phyloP scores from a whole-genome alignment of 2,797 vertebrate species.

The Rhodeus uyekii region DNA sequence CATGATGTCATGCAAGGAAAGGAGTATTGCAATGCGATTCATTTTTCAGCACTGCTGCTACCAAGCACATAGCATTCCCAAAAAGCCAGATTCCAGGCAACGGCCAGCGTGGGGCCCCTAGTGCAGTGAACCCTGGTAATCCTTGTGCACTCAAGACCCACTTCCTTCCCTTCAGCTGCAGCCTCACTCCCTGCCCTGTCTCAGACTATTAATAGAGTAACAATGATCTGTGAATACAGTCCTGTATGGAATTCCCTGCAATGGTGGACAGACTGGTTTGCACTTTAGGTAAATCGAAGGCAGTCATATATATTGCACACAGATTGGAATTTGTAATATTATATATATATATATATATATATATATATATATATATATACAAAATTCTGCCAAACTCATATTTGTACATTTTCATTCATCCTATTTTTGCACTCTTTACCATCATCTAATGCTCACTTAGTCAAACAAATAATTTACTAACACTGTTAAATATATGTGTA shows the following conservation, averaged over 20 bases:
- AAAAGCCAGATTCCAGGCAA: slow-evolving; percentile 19
- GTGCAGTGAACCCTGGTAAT: slow-evolving; percentile 66
- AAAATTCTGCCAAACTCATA: too few species aligned
- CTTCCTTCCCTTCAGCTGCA: slow-evolving; percentile 82
- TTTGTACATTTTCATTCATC: too few species aligned
- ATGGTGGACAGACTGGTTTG: neutral
- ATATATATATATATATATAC: too few species aligned
- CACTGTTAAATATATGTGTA: too few species aligned
- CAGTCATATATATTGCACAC: too few species aligned
- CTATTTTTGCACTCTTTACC: too few species aligned
- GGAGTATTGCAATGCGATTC: neutral
- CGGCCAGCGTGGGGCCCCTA: slow-evolving; percentile 58
- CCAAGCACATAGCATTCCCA: slow-evolving; percentile 15
- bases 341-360: too few species aligned
- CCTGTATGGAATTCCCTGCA: neutral
- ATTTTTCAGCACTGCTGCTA: neutral
- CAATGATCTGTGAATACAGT: slow-evolving; percentile 66
- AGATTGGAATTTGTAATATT: too few species aligned
- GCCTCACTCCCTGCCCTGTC: slow-evolving; percentile 57
- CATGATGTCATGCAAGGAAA: neutral
- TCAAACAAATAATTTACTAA: too few species aligned
- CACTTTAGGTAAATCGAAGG: neutral
- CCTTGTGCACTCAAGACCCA: slow-evolving; percentile 70
- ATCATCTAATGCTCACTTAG: too few species aligned
- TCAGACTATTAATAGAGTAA: slow-evolving; percentile 82